These are phyloP conservation scores for Aphidius colemani DNA, from an alignment of 2,888 invertebrate genomes.

Conservation along the genomic window DNA sequence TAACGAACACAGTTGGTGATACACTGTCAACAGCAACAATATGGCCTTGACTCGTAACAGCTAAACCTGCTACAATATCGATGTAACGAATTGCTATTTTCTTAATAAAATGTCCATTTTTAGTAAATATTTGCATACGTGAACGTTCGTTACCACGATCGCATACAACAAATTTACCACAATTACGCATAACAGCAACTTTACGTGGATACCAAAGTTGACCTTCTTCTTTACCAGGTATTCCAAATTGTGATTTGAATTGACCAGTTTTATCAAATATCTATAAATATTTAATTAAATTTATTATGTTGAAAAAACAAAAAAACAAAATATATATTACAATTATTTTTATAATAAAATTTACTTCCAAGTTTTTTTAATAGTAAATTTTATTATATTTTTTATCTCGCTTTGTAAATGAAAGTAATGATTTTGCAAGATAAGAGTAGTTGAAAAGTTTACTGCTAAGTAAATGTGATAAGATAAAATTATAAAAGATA, in stretches of 20 bases:
- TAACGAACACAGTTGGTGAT: conserved; percentile 93
- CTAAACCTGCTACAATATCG: conserved; percentile 91
- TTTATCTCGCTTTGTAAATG: no score
- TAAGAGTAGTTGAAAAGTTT: not conserved
- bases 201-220: conserved; percentile 97
- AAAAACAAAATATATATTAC: no score
- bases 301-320: no score
- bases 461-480: no score
- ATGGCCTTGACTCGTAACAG: conserved; percentile 88
- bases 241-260: conserved; percentile 93
- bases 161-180: conserved; percentile 93
- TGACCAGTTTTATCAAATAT: conserved; percentile 93
- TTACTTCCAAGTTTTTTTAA: not conserved
- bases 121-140: conserved; percentile 96
- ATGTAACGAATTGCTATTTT: conserved; percentile 91
- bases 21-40: conserved; percentile 98
- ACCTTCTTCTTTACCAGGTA: conserved; percentile 93
- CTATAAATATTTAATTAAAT: conserved; percentile 58
- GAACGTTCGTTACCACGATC: conserved; percentile 96
- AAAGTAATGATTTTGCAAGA: no score
- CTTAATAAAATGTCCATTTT: conserved; percentile 92
- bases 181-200: conserved; percentile 87
- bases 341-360: not conserved
- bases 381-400: conserved; percentile 4
- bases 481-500: no score